Conservation (phyloP, 2,113 vertebrate species). For the Pseudorectes ferrugineus region DNA sequence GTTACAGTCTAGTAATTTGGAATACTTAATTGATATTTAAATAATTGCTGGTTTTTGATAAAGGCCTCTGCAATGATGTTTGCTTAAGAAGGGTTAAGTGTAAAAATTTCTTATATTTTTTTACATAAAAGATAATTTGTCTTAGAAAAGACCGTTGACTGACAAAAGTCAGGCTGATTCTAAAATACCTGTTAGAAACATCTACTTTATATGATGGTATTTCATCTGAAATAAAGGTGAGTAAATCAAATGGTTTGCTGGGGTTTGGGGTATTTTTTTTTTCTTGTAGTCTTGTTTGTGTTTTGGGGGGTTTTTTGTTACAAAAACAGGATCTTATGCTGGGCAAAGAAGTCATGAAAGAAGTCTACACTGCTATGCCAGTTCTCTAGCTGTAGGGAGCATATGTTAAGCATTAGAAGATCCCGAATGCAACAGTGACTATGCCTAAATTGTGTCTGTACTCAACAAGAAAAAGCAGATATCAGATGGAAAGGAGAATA, state of each 20-base stretch:
- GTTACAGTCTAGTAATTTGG: neutral
- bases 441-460: neutral
- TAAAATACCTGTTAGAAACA: neutral
- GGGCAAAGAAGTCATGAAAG: neutral
- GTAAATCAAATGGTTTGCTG: neutral
- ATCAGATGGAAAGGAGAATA: neutral
- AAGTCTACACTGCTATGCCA: neutral
- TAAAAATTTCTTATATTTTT: neutral
- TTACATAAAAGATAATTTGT: neutral
- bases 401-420: neutral
- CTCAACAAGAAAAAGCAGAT: neutral
- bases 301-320: neutral
- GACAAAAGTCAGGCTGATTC: neutral
- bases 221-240: neutral
- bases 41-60: neutral
- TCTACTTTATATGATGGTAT: neutral
- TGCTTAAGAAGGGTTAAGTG: neutral
- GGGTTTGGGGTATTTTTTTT: too few species aligned
- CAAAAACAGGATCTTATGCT: neutral
- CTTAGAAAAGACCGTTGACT: neutral
- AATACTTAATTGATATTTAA: neutral
- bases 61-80: neutral
- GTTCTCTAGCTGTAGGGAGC: neutral
- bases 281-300: neutral
- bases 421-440: neutral